These are phyloP conservation scores for Drosophila peninsularis DNA, from an alignment of 2,888 invertebrate species.

Conservation along the genomic window DNA sequence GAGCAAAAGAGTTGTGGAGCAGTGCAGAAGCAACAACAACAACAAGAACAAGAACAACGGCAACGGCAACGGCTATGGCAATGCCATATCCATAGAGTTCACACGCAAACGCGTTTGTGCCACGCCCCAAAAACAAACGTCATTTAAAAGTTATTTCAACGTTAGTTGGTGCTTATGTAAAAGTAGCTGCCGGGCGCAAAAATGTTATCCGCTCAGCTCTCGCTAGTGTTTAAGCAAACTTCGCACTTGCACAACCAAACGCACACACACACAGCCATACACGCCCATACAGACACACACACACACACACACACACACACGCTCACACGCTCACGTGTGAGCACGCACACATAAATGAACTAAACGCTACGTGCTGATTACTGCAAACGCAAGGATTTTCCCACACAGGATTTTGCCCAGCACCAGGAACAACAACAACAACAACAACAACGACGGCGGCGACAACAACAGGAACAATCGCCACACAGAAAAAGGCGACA, in stretches of 20 bases:
- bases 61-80: slow-evolving; percentile 13
- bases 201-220: slow-evolving; percentile 34
- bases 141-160: slow-evolving; percentile 79
- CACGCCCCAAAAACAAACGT: slow-evolving; percentile 73
- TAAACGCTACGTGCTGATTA: slow-evolving; percentile 79
- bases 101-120: slow-evolving; percentile 69
- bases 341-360: slow-evolving; percentile 75
- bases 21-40: slow-evolving; percentile 8
- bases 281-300: slow-evolving; percentile 10
- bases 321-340: slow-evolving; percentile 27
- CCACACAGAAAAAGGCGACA: slow-evolving; percentile 50
- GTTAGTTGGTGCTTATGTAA: slow-evolving; percentile 77
- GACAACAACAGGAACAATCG: slow-evolving; percentile 3
- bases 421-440: slow-evolving; percentile 15
- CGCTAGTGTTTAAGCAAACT: slow-evolving; percentile 63
- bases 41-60: slow-evolving; percentile 3
- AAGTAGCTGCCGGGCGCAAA: slow-evolving; percentile 65
- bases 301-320: neutral
- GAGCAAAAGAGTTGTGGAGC: slow-evolving; percentile 57
- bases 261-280: slow-evolving; percentile 15
- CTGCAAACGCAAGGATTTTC: slow-evolving; percentile 77
- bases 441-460: slow-evolving; percentile 11
- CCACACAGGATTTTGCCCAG: slow-evolving; percentile 41
- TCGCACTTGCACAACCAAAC: slow-evolving; percentile 37
- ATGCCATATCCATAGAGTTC: slow-evolving; percentile 59